These are phyloP conservation scores for Cyprinodon tularosa DNA, from an alignment of 2,113 vertebrate species.

Conservation along the genomic window DNA sequence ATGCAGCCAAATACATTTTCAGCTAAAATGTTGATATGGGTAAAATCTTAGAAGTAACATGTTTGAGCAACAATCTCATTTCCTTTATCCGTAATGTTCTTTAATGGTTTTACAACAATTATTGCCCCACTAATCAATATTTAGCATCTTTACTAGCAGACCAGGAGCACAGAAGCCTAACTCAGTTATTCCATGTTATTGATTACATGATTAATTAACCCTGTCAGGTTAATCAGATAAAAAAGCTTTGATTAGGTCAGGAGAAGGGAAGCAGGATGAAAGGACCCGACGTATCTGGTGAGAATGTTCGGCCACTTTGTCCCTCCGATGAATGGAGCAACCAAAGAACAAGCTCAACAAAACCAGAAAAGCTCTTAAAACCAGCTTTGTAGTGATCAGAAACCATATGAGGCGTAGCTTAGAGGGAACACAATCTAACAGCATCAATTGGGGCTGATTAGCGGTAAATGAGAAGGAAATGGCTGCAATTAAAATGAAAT, in stretches of 20 bases:
- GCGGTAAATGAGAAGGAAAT: background rate
- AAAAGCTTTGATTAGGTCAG: slow-evolving; percentile 26
- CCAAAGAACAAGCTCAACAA: background rate
- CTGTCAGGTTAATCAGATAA: slow-evolving; percentile 49
- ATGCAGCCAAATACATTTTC: too few relatives aligned
- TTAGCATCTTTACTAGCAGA: slow-evolving; percentile 22
- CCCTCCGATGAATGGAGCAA: background rate
- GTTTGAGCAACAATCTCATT: slow-evolving; percentile 22
- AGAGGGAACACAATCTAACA: background rate
- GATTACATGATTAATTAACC: slow-evolving; percentile 56
- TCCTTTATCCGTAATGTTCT: slow-evolving; percentile 28
- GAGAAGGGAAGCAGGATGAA: slow-evolving; percentile 54
- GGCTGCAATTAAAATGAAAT: background rate
- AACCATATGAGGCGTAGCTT: background rate
- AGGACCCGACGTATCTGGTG: background rate
- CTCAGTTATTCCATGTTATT: slow-evolving; percentile 36
- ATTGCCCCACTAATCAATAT: slow-evolving; percentile 32
- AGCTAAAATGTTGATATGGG: background rate
- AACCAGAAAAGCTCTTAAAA: background rate
- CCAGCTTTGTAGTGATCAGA: background rate
- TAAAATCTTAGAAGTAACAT: background rate
- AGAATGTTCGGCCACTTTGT: background rate
- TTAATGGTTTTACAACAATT: slow-evolving; percentile 16
- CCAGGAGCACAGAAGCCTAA: slow-evolving; percentile 52
- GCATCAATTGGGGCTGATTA: background rate